phyloP scores from a whole-genome alignment of 2,113 vertebrate genomes.

The Lycaon pictus region DNA sequence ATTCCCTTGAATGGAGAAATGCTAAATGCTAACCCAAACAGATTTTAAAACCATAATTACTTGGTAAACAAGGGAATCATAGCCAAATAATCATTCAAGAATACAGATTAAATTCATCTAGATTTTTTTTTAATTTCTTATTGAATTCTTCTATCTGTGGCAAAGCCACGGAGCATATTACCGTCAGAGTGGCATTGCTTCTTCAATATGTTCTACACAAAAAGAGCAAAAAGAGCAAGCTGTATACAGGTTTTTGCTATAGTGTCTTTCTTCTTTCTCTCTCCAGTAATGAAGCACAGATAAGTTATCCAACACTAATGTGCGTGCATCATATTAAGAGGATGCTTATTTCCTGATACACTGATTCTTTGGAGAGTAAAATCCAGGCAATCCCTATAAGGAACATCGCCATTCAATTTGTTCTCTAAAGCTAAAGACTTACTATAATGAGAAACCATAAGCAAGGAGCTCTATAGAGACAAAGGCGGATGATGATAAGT shows the following conservation, averaged over 20 bases:
- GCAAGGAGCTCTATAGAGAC: background rate
- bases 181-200: slow-evolving; percentile 25
- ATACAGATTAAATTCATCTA: slow-evolving; percentile 84
- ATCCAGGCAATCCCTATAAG: slow-evolving; percentile 57
- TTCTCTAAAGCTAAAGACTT: slow-evolving; percentile 72
- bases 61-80: slow-evolving; percentile 88
- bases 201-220: slow-evolving; percentile 29
- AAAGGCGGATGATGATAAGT: background rate
- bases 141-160: slow-evolving; percentile 75
- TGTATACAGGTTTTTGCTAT: background rate
- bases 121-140: slow-evolving; percentile 55
- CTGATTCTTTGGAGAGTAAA: slow-evolving; percentile 43
- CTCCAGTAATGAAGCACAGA: slow-evolving; percentile 16
- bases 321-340: background rate
- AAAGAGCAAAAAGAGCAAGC: slow-evolving; percentile 64
- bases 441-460: background rate
- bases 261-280: slow-evolving; percentile 57
- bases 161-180: slow-evolving; percentile 70
- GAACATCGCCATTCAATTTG: slow-evolving; percentile 78
- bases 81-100: slow-evolving; percentile 88
- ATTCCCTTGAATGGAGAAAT: slow-evolving; percentile 87
- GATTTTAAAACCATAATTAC: slow-evolving; percentile 90
- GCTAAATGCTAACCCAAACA: slow-evolving; percentile 89
- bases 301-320: background rate
- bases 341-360: background rate